Base-by-base conservation (phyloP, 1,140 invertebrate species). In the Drosophila pallidifrons region DNA sequence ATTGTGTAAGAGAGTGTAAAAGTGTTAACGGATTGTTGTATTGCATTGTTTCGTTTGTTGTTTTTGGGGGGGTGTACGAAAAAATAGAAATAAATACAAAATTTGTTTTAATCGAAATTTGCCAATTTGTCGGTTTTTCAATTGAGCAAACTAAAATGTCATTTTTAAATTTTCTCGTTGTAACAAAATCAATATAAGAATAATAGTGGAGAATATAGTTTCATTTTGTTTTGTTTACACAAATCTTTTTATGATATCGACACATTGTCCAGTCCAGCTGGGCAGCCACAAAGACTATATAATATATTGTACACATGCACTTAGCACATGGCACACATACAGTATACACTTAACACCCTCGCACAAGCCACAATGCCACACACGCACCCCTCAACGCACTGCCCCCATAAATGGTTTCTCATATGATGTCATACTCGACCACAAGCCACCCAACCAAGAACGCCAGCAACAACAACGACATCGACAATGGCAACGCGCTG, bases 71-170 rank as follows among this genome's bases (percentile, higher is more conserved):
- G 45, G 52, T 77, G 82, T 87, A 76, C 71, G 75, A 87, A 86
- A 86, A 86, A 87, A 87, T 75, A 82, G 83, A 86, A 86, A 89
- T 65, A 86, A 86, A 86, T 76, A 77, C 67, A 87, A 47, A 51
- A 76, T 79, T 87, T 79, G 79, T 79, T 66, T 81, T 81, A 72
- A 77, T 79, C 46, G 52, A 71, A 77, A 47, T 81, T 76, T 43
- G 79, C 82, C 82, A 87, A 86, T 87, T 68, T 41, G 32, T 68
- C 11, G 51, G 10, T 65, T 35, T 8, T 57, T 43, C 5, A 66
- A 64, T 81, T 81, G 20, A 51, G 30, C 60, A 66, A 88, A 83
- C 49, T 74, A 85, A 79, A 78, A 67, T 70, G 28, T 3, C 10
- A 5, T 16, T 65, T 65, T 7, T 54, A 25, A 15, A n/a, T 5